These are phyloP conservation scores for Baryphthengus martii DNA, from an alignment of 2,113 vertebrate species.

Conservation along the genomic window DNA sequence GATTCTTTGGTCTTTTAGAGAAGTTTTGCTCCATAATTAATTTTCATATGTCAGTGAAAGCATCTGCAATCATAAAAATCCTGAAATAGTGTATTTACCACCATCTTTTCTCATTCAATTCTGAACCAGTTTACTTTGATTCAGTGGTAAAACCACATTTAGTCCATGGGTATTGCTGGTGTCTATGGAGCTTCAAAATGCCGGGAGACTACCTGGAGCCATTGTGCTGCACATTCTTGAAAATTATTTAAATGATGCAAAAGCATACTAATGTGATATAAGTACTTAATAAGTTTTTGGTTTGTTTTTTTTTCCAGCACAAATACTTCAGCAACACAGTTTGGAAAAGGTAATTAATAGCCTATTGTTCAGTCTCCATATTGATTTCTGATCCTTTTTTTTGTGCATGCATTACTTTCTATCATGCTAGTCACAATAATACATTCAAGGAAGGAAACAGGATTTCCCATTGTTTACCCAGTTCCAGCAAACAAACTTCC, in stretches of 20 bases:
- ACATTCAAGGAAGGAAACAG: neutral
- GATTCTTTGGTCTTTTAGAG: neutral
- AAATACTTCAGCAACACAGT: slow-evolving; percentile 28
- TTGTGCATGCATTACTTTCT: neutral
- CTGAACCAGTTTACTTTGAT: neutral
- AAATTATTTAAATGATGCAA: neutral
- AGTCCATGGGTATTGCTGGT: neutral
- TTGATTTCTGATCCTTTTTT: neutral
- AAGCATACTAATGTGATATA: slow-evolving; percentile 4
- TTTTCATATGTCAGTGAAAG: neutral
- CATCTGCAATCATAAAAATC: neutral
- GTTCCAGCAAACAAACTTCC: neutral
- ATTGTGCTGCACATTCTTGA: neutral
- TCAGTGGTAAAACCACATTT: neutral
- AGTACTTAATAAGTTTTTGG: slow-evolving; percentile 12
- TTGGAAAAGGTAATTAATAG: slow-evolving; percentile 65
- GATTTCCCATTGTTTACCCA: neutral
- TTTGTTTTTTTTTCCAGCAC: neutral
- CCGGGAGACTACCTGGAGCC: neutral
- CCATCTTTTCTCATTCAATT: neutral
- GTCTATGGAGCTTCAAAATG: neutral
- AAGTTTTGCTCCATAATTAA: neutral
- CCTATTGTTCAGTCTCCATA: neutral
- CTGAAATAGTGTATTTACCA: neutral
- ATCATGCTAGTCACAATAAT: neutral